Conservation (phyloP, 2,888 invertebrate species). For the Dolomedes plantarius region DNA sequence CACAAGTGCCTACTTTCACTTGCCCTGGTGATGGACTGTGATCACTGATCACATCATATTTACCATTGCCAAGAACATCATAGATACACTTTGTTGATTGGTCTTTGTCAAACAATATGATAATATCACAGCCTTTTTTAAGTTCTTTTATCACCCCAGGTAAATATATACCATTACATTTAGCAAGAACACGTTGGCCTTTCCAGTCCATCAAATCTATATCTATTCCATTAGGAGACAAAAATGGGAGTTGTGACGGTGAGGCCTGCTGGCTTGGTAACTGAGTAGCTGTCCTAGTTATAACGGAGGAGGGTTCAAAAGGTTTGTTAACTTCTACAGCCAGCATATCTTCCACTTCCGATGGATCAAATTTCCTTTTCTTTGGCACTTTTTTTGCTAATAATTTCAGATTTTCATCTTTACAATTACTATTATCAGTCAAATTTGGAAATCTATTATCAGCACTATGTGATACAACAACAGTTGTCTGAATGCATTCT, state of each 20-base stretch:
- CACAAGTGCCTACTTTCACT: slow-evolving; percentile 86
- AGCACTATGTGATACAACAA: slow-evolving; percentile 59
- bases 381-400: slow-evolving; percentile 87
- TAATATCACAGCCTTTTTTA: slow-evolving; percentile 66
- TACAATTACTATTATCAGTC: slow-evolving; percentile 28
- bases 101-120: slow-evolving; percentile 67
- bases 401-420: slow-evolving; percentile 40
- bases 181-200: slow-evolving; percentile 93
- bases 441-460: slow-evolving; percentile 51
- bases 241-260: slow-evolving; percentile 50
- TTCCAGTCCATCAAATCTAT: slow-evolving; percentile 95
- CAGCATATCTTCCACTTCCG: slow-evolving; percentile 84
- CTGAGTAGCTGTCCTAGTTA: slow-evolving; percentile 44
- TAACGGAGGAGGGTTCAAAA: slow-evolving; percentile 56
- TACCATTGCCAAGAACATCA: slow-evolving; percentile 65
- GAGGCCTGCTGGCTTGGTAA: slow-evolving; percentile 32
- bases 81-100: slow-evolving; percentile 53
- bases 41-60: slow-evolving; percentile 79
- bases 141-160: slow-evolving; percentile 88
- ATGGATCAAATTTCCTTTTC: slow-evolving; percentile 91
- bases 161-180: slow-evolving; percentile 87
- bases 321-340: slow-evolving; percentile 48
- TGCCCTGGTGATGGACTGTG: slow-evolving; percentile 88
- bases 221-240: slow-evolving; percentile 72
- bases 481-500: slow-evolving; percentile 63